Evolutionary conservation across 2,113 vertebrate genomes (phyloP).

Genomic region (Conger conger): DNA sequence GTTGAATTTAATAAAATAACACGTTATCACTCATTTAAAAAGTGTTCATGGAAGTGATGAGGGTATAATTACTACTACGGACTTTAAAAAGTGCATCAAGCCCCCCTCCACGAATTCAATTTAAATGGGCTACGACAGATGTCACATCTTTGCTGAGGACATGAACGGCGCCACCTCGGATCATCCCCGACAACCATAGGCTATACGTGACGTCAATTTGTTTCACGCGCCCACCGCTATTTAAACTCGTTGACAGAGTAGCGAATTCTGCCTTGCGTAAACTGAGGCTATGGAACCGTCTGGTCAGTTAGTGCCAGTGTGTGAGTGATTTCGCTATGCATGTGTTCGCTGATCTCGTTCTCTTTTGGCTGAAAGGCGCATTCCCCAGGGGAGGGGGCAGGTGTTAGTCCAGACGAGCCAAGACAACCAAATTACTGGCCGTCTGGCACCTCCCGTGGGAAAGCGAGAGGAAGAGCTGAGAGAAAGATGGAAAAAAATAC

Average conservation of each 20-base stretch:
- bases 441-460: constrained; percentile 93
- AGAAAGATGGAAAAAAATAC: constrained; percentile 44
- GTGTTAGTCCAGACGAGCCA: constrained; percentile 99
- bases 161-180: background rate
- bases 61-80: background rate
- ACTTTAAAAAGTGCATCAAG: background rate
- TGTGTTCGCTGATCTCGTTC: constrained; percentile 53
- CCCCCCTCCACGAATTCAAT: background rate
- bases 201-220: constrained; percentile 1
- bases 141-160: background rate
- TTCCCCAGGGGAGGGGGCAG: constrained; percentile 95
- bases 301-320: constrained; percentile 29
- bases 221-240: background rate
- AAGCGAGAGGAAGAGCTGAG: constrained; percentile 54
- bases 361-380: constrained; percentile 73
- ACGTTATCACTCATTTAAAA: background rate
- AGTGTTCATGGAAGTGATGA: background rate
- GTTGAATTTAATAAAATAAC: background rate
- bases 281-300: background rate
- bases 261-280: background rate
- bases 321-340: constrained; percentile 26
- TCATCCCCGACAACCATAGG: constrained; percentile 12
- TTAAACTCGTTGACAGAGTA: background rate
- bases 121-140: background rate
- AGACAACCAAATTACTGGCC: constrained; percentile 99